Evolutionary conservation across 2,113 vertebrate species (phyloP).

Genomic region (Coryphaenoides rupestris): DNA sequence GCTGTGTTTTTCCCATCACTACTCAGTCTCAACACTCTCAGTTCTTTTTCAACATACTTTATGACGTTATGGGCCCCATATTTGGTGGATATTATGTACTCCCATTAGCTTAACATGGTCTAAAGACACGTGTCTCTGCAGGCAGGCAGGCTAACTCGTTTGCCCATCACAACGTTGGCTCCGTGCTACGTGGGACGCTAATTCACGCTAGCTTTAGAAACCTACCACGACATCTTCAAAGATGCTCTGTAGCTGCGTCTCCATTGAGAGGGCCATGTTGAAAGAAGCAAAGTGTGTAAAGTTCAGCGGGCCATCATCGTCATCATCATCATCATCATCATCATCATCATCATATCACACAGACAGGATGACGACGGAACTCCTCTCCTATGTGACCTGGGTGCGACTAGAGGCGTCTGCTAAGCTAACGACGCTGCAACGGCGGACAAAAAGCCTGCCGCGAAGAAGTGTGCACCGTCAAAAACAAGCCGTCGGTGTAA

Average conservation of each 20-base stretch:
- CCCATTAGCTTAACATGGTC: too few relatives aligned
- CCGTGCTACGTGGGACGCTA: too few relatives aligned
- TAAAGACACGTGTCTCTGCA: too few relatives aligned
- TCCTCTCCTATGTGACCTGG: not conserved
- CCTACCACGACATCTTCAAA: constrained; percentile 98
- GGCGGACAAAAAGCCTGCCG: not conserved
- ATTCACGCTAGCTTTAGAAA: not conserved
- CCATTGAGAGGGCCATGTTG: constrained; percentile 81
- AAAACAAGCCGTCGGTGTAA: constrained; percentile 41
- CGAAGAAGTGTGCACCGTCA: constrained; percentile 10
- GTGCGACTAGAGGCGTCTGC: not conserved
- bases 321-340: too few relatives aligned
- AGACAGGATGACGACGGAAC: not conserved
- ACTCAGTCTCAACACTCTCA: too few relatives aligned
- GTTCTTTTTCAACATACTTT: too few relatives aligned
- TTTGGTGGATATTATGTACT: too few relatives aligned
- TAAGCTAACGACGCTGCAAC: constrained; percentile 30
- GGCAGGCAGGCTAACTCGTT: too few relatives aligned
- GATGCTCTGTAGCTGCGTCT: constrained; percentile 94
- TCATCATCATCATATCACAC: too few relatives aligned
- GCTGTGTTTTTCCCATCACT: too few relatives aligned
- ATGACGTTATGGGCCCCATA: too few relatives aligned
- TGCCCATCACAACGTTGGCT: too few relatives aligned
- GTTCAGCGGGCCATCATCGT: constrained; percentile 23
- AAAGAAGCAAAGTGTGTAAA: not conserved